phyloP scores from a whole-genome alignment of 2,113 vertebrate species.

The Lepidothrix coronata region DNA sequence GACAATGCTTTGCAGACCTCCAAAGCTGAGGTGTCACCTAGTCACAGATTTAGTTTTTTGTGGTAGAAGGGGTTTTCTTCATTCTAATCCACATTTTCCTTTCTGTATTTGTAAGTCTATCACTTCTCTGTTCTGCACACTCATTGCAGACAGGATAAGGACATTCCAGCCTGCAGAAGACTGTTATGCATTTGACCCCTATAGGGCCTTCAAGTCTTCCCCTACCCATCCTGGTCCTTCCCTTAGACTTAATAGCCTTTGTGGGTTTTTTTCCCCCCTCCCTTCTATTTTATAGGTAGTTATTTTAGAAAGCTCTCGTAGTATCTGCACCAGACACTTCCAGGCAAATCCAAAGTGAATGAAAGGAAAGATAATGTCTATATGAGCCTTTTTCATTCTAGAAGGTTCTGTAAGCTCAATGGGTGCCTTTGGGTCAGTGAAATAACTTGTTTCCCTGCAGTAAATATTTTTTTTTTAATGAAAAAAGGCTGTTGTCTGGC shows the following conservation, averaged over 20 bases:
- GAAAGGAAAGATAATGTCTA: background rate
- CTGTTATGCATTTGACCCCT: background rate
- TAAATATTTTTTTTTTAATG: background rate
- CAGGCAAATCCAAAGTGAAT: background rate
- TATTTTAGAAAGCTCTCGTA: background rate
- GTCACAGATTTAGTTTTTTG: background rate
- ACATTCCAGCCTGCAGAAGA: background rate
- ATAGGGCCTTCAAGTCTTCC: background rate
- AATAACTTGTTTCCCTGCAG: background rate
- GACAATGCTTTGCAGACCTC: background rate
- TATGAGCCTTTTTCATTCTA: background rate
- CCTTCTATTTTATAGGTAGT: background rate
- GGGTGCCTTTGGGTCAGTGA: background rate
- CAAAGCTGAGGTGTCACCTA: background rate
- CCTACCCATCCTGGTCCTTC: background rate
- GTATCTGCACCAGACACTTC: background rate
- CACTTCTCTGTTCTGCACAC: background rate
- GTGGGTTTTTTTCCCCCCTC: rapidly evolving
- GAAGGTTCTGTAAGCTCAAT: background rate
- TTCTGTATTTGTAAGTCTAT: background rate
- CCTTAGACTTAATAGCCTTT: background rate
- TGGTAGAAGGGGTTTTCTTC: background rate
- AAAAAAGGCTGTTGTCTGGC: background rate
- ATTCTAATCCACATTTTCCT: background rate
- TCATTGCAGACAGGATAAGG: background rate